phyloP scores from a whole-genome alignment of 2,797 vertebrate genomes.

The Aldrovandia affinis region DNA sequence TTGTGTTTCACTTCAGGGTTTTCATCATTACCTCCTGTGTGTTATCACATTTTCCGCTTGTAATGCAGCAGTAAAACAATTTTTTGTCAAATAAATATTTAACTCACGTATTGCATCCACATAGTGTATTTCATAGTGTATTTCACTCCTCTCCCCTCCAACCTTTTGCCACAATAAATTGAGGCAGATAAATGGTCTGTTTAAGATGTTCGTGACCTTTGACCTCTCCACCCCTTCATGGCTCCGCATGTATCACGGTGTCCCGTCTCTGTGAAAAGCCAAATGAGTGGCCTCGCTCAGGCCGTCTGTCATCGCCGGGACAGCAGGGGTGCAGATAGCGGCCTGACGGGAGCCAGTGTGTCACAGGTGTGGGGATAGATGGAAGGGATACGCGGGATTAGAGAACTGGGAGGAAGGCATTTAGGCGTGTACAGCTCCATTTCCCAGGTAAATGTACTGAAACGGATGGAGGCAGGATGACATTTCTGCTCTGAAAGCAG shows the following conservation, averaged over 20 bases:
- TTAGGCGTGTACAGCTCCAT: neutral
- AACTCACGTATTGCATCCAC: no score
- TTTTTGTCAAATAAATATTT: no score
- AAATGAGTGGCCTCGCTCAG: neutral
- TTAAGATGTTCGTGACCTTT: neutral
- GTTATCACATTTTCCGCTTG: no score
- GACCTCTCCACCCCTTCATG: neutral
- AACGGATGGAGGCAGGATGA: neutral
- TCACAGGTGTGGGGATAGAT: neutral
- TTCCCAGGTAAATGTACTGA: conserved; percentile 5
- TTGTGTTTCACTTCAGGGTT: no score
- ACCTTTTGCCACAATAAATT: no score
- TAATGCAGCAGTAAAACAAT: no score
- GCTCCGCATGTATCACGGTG: no score
- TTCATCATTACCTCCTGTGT: no score
- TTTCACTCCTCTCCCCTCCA: no score
- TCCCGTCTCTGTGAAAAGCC: no score
- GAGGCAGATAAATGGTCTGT: neutral
- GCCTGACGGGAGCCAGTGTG: no score
- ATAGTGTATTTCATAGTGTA: no score
- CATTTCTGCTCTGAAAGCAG: neutral
- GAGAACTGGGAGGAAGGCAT: neutral
- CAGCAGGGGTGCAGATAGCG: neutral
- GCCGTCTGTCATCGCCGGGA: neutral
- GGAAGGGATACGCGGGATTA: neutral